Evolutionary conservation across 2,888 invertebrate species (phyloP).

Genomic region (Tipula unca): DNA sequence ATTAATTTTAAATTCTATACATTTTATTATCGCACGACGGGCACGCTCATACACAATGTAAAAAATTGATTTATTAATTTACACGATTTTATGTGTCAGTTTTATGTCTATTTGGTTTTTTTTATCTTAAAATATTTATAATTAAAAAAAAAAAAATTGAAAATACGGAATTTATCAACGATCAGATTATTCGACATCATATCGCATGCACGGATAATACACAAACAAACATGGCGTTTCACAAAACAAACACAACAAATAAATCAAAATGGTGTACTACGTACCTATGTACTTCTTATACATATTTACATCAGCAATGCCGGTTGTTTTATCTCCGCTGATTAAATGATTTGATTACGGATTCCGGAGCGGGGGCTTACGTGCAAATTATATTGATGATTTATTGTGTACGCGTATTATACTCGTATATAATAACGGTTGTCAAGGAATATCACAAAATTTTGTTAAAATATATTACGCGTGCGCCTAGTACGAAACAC

Average conservation of each 20-base stretch:
- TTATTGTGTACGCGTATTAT: neutral
- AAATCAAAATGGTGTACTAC: neutral
- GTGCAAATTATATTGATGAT: neutral
- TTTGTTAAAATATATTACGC: neutral
- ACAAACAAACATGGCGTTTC: neutral
- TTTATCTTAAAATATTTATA: neutral
- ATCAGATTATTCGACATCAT: conserved; percentile 1
- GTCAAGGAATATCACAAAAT: neutral
- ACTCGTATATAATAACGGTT: neutral
- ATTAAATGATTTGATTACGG: neutral
- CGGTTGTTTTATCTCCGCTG: neutral
- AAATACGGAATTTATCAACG: neutral
- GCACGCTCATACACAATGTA: neutral
- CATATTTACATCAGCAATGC: neutral
- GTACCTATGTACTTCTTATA: neutral
- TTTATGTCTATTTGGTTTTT: neutral
- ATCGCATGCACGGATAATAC: neutral
- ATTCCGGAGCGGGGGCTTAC: neutral
- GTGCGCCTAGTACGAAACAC: neutral
- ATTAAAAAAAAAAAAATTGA: neutral
- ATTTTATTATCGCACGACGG: neutral
- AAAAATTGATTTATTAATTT: neutral
- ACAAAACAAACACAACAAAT: neutral
- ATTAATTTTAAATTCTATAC: neutral
- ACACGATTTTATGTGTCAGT: neutral